Conservation (phyloP, 1,140 invertebrate species). For the Phthorimaea operculella region DNA sequence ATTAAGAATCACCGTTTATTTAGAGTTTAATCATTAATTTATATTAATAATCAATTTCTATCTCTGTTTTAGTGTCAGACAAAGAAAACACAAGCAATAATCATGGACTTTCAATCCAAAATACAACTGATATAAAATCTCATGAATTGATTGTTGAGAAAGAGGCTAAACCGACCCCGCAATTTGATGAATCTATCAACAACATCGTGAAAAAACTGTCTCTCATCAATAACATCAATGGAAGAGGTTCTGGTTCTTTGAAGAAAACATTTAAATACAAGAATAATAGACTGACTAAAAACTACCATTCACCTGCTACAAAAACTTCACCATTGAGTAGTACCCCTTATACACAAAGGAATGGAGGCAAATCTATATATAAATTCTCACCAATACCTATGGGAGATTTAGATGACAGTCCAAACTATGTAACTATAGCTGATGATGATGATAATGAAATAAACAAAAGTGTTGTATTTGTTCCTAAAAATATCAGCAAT, state of each 20-base stretch:
- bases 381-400: constrained; percentile 46
- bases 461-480: constrained; percentile 12
- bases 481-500: constrained; percentile 6
- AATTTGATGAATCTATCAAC: constrained; percentile 42
- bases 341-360: constrained; percentile 49
- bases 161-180: constrained; percentile 18
- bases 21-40: background rate
- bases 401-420: constrained; percentile 19
- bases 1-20: background rate
- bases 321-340: constrained; percentile 44
- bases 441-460: constrained; percentile 14
- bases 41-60: background rate
- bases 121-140: constrained; percentile 35
- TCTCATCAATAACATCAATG: background rate
- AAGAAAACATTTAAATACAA: constrained; percentile 6
- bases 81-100: constrained; percentile 42
- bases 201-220: constrained; percentile 39
- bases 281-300: constrained; percentile 20
- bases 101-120: constrained; percentile 13
- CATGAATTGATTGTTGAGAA: constrained; percentile 43
- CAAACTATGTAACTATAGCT: constrained; percentile 14
- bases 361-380: constrained; percentile 48
- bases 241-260: background rate
- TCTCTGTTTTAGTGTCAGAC: constrained; percentile 38
- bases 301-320: constrained; percentile 18